phyloP scores from a whole-genome alignment of 2,888 invertebrate species.

The Rhynchonema sp. region DNA sequence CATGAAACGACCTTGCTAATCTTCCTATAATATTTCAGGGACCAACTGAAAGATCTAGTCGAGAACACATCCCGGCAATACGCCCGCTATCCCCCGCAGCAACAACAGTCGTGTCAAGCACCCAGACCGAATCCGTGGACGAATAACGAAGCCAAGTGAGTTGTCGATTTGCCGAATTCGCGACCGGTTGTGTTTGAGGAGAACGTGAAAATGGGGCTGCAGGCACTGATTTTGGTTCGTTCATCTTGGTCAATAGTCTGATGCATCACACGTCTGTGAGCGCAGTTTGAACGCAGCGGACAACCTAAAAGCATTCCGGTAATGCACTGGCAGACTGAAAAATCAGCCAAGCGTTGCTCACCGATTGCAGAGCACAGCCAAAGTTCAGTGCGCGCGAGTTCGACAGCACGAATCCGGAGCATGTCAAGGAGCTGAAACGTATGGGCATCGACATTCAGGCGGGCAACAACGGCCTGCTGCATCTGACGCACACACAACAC shows the following conservation, averaged over 20 bases:
- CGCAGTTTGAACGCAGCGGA: too few species aligned
- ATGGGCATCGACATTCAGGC: slow-evolving; percentile 87
- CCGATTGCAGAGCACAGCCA: too few species aligned
- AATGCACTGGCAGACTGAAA: not conserved
- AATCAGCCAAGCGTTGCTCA: too few species aligned
- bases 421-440: slow-evolving; percentile 60
- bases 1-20: slow-evolving; percentile 5
- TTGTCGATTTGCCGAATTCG: too few species aligned
- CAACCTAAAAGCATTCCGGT: too few species aligned
- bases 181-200: too few species aligned
- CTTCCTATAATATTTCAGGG: not conserved
- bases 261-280: too few species aligned
- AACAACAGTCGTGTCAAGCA: not conserved
- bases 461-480: slow-evolving; percentile 68
- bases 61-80: not conserved
- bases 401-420: slow-evolving; percentile 61
- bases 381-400: slow-evolving; percentile 32
- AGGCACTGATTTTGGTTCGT: too few species aligned
- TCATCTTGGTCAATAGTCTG: too few species aligned
- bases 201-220: too few species aligned
- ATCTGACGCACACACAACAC: slow-evolving; percentile 57
- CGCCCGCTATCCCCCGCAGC: not conserved
- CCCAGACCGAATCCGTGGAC: too few species aligned
- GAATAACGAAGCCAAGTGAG: too few species aligned
- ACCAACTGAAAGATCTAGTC: not conserved